Evolutionary conservation across 2,888 invertebrate species (phyloP).

Genomic region (Nomada lathburiana): DNA sequence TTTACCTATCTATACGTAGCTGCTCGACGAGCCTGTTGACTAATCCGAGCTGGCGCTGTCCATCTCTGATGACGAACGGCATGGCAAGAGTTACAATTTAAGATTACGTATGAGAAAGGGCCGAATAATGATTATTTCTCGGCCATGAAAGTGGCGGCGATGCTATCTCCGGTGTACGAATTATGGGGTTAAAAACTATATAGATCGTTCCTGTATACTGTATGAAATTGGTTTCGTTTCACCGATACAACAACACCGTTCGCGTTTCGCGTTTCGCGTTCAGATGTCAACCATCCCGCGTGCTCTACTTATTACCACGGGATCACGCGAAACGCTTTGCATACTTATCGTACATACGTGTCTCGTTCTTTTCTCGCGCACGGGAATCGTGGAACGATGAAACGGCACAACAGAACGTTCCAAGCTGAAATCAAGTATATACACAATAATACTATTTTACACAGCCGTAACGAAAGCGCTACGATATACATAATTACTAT

Average conservation of each 20-base stretch:
- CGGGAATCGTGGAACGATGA: slow-evolving; percentile 23
- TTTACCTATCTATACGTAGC: slow-evolving; percentile 37
- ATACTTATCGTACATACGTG: not conserved
- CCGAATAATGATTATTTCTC: not conserved
- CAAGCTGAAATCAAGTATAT: slow-evolving; percentile 25
- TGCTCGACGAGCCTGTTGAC: not conserved
- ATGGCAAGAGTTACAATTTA: slow-evolving; percentile 8
- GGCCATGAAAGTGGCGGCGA: slow-evolving; percentile 10
- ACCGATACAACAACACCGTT: too few species aligned
- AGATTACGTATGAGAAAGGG: slow-evolving; percentile 9
- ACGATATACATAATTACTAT: slow-evolving; percentile 26
- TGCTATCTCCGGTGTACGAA: not conserved
- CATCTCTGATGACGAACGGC: slow-evolving; percentile 32
- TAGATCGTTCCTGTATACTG: not conserved
- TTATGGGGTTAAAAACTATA: slow-evolving; percentile 5
- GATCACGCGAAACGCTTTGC: not conserved
- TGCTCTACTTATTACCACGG: not conserved
- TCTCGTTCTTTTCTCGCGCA: slow-evolving; percentile 1
- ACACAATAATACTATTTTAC: slow-evolving; percentile 2
- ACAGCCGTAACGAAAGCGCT: slow-evolving; percentile 12
- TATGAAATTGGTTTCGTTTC: not conserved
- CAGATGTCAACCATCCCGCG: not conserved
- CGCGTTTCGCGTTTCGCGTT: too few species aligned
- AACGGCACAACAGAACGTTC: not conserved
- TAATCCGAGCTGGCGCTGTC: slow-evolving; percentile 7